Evolutionary conservation across 2,797 vertebrate genomes (phyloP), one percentile per base, ranked within the genome.

Genomic region (Naso thynnoides): DNA sequence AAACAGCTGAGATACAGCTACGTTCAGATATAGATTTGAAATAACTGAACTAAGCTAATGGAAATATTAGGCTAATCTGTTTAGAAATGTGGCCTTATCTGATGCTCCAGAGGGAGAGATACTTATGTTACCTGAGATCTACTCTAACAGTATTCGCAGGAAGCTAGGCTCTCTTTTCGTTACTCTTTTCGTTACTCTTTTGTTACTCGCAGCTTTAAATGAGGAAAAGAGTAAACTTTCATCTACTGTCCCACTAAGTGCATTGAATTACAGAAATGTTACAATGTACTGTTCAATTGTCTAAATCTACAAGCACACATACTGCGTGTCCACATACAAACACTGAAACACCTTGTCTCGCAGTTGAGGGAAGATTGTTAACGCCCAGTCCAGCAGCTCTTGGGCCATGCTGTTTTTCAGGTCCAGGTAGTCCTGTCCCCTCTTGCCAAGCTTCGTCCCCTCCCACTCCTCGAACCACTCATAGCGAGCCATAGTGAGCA

Each of bases 401-500:
- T 92, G 76, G 4, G 95, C 94, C 52, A 96, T 95, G 73, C 73
- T 75, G 86, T 81, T 84, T 55, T 96, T 96, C 82, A 94, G 87
- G 2, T 55, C 72, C 52, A 88, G 38, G 60, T 96, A 96, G 0
- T 93, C 91, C 1, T 89, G 78, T 0, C 94, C 93, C 5, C 95
- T 90, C 57, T 89, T 93, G 27, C 90, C 93, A 26, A 93, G 61
- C 1, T 81, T 89, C 2, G 86, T 88, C 10, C 88, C 91, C 0
- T 93, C 84, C 95, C 95, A 95, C 44, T 95, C 93, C 72, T 95
- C 91, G 1, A 96, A 95, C 95, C 95, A 96, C 77, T 95, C 93
- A 1, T 92, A 95, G 8, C 89, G 90, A 0, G 94, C 93, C 95
- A 96, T 96, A 81, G 95, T 95, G 29, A 96, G 87, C 69, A 96